Evolutionary conservation across 2,797 vertebrate species (phyloP).

Genomic region (Hafferia zeledoni): DNA sequence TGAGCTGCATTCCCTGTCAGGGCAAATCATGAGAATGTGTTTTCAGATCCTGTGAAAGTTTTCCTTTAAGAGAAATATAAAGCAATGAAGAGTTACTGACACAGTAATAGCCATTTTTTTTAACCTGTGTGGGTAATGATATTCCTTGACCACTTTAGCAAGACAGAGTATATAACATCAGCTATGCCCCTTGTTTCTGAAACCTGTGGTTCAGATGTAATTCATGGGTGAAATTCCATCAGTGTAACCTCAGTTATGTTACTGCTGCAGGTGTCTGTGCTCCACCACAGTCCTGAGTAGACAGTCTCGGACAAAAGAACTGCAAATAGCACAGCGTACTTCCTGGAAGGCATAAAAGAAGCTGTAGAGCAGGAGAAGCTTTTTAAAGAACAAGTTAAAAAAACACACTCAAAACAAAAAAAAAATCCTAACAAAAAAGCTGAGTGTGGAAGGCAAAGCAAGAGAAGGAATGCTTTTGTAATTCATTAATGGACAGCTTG

Average conservation of each 20-base stretch:
- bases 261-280: background rate
- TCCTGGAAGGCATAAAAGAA: background rate
- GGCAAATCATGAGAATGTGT: accelerated
- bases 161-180: background rate
- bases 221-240: background rate
- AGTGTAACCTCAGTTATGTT: background rate
- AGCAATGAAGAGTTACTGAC: background rate
- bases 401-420: background rate
- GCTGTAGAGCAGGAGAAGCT: background rate
- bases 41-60: background rate
- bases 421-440: background rate
- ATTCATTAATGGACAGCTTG: background rate
- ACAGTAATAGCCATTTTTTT: background rate
- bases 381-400: background rate
- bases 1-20: background rate
- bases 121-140: accelerated
- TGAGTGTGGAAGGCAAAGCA: background rate
- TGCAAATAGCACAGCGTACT: background rate
- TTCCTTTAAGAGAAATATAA: background rate
- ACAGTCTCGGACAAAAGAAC: background rate
- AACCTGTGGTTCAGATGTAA: background rate
- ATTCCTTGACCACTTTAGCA: background rate
- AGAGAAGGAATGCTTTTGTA: background rate
- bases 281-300: background rate
- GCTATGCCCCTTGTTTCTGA: background rate